Conservation (phyloP, 92 coral and sea anemone species). For the Palythoa heliodiscus region DNA sequence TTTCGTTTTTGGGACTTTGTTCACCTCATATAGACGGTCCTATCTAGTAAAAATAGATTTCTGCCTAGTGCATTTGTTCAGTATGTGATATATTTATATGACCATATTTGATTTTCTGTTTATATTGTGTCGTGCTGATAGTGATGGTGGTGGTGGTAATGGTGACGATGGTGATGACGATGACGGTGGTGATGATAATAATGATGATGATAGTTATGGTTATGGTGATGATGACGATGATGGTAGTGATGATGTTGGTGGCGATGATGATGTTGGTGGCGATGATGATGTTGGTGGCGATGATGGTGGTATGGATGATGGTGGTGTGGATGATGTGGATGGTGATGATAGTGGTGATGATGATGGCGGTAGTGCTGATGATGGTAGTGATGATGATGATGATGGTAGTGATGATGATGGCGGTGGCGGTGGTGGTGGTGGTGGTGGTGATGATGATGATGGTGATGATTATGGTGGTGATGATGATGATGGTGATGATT, state of each 20-base stretch:
- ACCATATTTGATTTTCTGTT: too few relatives aligned
- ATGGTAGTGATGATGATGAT: neutral
- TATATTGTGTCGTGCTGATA: too few relatives aligned
- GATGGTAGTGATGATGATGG: neutral
- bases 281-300: neutral
- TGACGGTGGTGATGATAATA: neutral
- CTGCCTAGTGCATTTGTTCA: too few relatives aligned
- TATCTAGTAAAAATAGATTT: too few relatives aligned
- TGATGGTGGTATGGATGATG: neutral
- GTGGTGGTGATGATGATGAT: neutral
- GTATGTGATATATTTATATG: too few relatives aligned
- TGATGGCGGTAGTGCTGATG: neutral
- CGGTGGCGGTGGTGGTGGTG: neutral
- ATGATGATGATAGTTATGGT: neutral
- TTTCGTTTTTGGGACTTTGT: too few relatives aligned
- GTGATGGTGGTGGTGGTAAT: neutral
- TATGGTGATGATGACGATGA: neutral
- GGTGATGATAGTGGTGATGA: neutral
- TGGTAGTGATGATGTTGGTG: neutral
- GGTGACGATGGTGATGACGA: too few relatives aligned
- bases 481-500: neutral
- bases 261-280: neutral
- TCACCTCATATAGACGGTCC: too few relatives aligned
- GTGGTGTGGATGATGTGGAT: neutral
- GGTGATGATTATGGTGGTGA: neutral